Conservation (phyloP, 2,113 vertebrate genomes). For the Engraulis encrasicolus region DNA sequence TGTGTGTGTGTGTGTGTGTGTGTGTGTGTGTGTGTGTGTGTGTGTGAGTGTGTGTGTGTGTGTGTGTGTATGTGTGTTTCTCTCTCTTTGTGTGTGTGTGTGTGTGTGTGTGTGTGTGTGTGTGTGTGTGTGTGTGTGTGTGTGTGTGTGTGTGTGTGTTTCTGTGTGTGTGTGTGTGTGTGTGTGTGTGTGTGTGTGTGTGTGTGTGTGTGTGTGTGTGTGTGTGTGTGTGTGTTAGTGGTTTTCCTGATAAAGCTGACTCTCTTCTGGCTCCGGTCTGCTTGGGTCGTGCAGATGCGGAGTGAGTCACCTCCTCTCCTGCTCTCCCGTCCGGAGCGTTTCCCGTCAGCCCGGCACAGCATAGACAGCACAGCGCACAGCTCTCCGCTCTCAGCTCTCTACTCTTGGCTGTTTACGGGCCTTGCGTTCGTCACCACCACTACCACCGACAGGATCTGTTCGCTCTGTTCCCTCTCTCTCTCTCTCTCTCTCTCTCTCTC, state of each 20-base stretch:
- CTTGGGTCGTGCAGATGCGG: constrained; percentile 39
- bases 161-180: background rate
- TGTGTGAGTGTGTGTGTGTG: constrained; percentile 12
- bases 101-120: too few relatives aligned
- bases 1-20: background rate
- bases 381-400: constrained; percentile 36
- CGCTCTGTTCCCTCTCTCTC: background rate
- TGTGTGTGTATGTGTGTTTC: too few relatives aligned
- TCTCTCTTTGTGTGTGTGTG: background rate
- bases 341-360: constrained; percentile 50
- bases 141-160: constrained; percentile 5
- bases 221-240: constrained; percentile 16
- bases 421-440: constrained; percentile 33
- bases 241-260: constrained; percentile 33
- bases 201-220: background rate
- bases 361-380: constrained; percentile 38
- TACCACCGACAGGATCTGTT: background rate
- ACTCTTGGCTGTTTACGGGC: constrained; percentile 46
- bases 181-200: background rate
- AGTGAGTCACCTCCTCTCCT: constrained; percentile 41
- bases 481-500: background rate
- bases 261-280: constrained; percentile 36
- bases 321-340: constrained; percentile 36
- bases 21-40: constrained; percentile 19
- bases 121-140: background rate